phyloP scores from a whole-genome alignment of 2,888 invertebrate species.

The Nyleta sp. region DNA sequence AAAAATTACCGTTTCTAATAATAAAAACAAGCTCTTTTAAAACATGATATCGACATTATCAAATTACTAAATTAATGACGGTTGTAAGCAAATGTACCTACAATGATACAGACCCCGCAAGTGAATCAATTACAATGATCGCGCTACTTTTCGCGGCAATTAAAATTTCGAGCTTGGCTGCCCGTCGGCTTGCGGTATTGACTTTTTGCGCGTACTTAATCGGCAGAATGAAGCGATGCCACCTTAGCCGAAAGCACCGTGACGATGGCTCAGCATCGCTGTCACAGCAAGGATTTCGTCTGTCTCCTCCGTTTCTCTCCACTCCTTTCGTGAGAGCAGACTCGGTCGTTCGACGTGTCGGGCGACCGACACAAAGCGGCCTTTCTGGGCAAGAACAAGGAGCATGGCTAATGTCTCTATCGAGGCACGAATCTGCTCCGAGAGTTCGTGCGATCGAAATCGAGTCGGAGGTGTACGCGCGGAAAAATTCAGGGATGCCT shows the following conservation, averaged over 20 bases:
- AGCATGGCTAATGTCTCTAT: constrained; percentile 73
- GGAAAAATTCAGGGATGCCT: constrained; percentile 59
- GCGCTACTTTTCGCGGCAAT: constrained; percentile 23
- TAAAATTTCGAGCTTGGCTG: constrained; percentile 15
- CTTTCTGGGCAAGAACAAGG: constrained; percentile 69
- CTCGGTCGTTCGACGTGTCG: constrained; percentile 36
- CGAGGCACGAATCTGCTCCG: constrained; percentile 63
- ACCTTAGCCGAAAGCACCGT: constrained; percentile 27
- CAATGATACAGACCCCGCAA: too few species aligned
- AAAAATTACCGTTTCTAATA: too few species aligned
- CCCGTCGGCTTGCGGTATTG: constrained; percentile 22
- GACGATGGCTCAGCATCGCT: constrained; percentile 33
- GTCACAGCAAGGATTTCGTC: constrained; percentile 62
- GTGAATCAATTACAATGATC: too few species aligned
- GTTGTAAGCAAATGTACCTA: too few species aligned
- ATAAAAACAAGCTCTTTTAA: too few species aligned
- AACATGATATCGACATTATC: too few species aligned
- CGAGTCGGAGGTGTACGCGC: constrained; percentile 55
- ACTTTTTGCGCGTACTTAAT: constrained; percentile 14
- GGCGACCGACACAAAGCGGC: constrained; percentile 65
- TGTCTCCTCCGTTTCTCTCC: constrained; percentile 37
- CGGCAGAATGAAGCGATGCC: constrained; percentile 42
- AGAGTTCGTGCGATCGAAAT: constrained; percentile 63
- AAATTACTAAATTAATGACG: too few species aligned
- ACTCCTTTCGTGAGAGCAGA: constrained; percentile 31